A percentile compares a stretch with the other conserved stretches of the same genome.
phyloP scores from a whole-genome alignment of 2,888 invertebrate genomes.

The Crossocerus cetratus region DNA sequence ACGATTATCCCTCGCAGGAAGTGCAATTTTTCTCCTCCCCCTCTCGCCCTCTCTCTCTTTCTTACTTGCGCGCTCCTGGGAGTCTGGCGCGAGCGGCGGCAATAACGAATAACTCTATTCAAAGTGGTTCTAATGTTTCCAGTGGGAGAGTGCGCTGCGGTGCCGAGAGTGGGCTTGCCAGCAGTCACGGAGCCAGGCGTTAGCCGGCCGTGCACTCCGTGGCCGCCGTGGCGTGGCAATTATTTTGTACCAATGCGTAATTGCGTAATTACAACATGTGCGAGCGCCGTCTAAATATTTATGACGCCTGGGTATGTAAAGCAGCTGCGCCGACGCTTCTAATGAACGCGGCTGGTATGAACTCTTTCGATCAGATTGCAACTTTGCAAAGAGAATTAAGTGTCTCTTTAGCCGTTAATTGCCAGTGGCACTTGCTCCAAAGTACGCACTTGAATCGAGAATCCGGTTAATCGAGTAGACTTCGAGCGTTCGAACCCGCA shows the following conservation, averaged over 20 bases:
- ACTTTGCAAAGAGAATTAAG: background rate
- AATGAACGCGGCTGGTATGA: slow-evolving; percentile 31
- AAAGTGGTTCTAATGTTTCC: too few species aligned
- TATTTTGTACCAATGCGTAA: slow-evolving; percentile 52
- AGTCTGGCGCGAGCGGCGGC: too few species aligned
- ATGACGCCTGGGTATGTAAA: slow-evolving; percentile 27
- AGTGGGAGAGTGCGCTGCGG: background rate
- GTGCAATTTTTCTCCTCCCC: slow-evolving; percentile 33
- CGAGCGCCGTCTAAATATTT: slow-evolving; percentile 50
- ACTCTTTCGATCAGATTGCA: background rate
- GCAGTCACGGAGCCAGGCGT: slow-evolving; percentile 15
- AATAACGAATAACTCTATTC: too few species aligned
- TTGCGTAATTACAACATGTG: slow-evolving; percentile 49
- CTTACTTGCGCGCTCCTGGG: too few species aligned
- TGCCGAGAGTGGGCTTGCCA: background rate
- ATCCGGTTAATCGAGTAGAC: too few species aligned
- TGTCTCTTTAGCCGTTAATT: background rate
- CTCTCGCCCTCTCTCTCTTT: too few species aligned
- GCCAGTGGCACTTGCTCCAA: background rate
- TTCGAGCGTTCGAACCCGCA: too few species aligned
- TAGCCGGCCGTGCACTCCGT: slow-evolving; percentile 5
- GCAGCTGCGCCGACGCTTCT: slow-evolving; percentile 27
- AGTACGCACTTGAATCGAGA: too few species aligned
- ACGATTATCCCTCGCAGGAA: slow-evolving; percentile 29
- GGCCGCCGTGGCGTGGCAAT: slow-evolving; percentile 39